These are phyloP conservation scores for Stylophora pistillata DNA, from an alignment of 64 coral and sea anemone species.

Conservation along the genomic window DNA sequence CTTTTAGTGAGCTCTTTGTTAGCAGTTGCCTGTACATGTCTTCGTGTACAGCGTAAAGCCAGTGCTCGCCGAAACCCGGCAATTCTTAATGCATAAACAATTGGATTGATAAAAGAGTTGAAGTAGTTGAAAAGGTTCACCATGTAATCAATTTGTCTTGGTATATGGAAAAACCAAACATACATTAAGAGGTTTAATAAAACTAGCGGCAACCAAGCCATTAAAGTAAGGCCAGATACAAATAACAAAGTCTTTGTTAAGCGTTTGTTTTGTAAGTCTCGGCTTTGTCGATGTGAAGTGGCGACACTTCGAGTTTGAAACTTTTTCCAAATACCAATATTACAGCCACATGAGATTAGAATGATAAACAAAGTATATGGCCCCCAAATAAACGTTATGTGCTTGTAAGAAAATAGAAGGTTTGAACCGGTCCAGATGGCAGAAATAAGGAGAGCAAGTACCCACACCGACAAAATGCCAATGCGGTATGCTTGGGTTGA, in stretches of 20 bases:
- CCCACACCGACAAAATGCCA: neutral
- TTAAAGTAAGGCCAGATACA: neutral
- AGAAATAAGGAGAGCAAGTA: neutral
- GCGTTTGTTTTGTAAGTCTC: neutral
- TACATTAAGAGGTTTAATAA: neutral
- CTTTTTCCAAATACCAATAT: conserved; percentile 3
- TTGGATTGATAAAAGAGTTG: neutral
- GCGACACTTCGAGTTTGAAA: neutral
- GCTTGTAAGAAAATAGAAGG: neutral
- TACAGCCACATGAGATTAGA: neutral
- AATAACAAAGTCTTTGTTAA: neutral
- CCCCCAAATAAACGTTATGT: neutral
- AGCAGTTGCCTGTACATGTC: neutral
- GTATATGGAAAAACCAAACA: neutral
- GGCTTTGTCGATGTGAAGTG: neutral
- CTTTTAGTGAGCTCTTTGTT: no score
- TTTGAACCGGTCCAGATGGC: neutral
- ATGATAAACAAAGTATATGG: neutral
- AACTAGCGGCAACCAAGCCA: neutral
- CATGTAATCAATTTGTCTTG: neutral
- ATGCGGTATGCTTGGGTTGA: neutral
- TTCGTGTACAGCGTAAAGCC: neutral
- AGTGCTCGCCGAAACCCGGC: neutral
- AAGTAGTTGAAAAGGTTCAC: neutral
- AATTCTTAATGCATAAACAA: no score